Evolutionary conservation across 2,797 vertebrate species (phyloP).

Genomic region (Selene dorsalis): DNA sequence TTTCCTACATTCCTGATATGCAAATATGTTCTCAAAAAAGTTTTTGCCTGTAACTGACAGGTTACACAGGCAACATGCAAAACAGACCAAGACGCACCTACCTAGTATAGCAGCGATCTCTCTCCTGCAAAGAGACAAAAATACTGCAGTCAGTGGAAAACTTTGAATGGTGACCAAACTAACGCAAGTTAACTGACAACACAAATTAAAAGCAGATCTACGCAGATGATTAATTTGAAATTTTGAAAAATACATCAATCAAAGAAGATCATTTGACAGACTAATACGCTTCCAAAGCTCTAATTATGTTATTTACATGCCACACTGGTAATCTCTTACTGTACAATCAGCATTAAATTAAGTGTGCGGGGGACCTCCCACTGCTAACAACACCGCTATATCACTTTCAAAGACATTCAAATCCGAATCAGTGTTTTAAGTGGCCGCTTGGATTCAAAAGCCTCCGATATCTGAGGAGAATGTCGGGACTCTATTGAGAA

Average conservation of each 20-base stretch:
- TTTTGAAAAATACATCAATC: neutral
- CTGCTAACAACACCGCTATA: slow-evolving; percentile 51
- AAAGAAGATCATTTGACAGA: neutral
- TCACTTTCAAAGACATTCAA: slow-evolving; percentile 77
- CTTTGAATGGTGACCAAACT: neutral
- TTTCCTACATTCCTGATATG: slow-evolving; percentile 52
- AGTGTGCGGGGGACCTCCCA: slow-evolving; percentile 39
- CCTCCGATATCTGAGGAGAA: slow-evolving; percentile 75
- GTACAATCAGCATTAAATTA: slow-evolving; percentile 15
- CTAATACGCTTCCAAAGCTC: slow-evolving; percentile 1
- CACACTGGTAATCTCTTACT: slow-evolving; percentile 1
- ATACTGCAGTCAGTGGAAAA: slow-evolving; percentile 26
- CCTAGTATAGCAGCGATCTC: slow-evolving; percentile 71
- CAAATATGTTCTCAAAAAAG: slow-evolving; percentile 53
- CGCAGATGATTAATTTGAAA: neutral
- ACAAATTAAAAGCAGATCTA: neutral
- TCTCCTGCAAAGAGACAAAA: slow-evolving; percentile 76
- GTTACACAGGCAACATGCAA: slow-evolving; percentile 60
- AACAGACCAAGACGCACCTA: slow-evolving; percentile 65
- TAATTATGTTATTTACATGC: neutral
- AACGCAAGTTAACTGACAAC: neutral
- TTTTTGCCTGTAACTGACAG: neutral
- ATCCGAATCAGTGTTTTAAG: slow-evolving; percentile 75
- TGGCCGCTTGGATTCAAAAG: slow-evolving; percentile 70
- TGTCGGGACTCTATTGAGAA: slow-evolving; percentile 74